phyloP scores from a whole-genome alignment of 2,797 vertebrate species.

The Hypotaenidia okinawae region DNA sequence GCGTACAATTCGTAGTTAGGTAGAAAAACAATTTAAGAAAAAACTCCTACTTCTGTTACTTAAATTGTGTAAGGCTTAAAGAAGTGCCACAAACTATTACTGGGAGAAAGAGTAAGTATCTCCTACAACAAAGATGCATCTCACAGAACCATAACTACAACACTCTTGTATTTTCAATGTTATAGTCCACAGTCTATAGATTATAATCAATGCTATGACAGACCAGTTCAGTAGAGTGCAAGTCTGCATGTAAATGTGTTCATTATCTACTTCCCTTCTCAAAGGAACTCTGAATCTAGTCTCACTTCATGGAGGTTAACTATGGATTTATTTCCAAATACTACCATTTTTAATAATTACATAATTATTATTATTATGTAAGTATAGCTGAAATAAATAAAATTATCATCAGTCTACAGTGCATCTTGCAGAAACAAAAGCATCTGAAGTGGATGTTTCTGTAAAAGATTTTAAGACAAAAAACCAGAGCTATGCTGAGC shows the following conservation, averaged over 20 bases:
- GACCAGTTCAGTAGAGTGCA: not conserved
- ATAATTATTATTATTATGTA: not conserved
- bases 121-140: not conserved
- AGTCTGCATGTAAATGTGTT: not conserved
- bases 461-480: not conserved
- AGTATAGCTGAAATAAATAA: not conserved
- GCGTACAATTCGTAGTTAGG: not conserved
- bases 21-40: not conserved
- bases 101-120: not conserved
- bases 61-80: not conserved
- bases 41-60: not conserved
- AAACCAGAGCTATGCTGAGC: not conserved
- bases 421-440: not conserved
- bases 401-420: not conserved
- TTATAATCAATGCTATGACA: not conserved
- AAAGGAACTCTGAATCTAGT: not conserved
- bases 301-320: not conserved
- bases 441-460: not conserved
- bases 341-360: not conserved
- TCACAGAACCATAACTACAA: not conserved
- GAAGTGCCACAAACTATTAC: not conserved
- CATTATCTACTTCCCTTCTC: not conserved
- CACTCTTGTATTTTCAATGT: not conserved
- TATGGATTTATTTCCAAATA: not conserved
- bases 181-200: not conserved